Conservation (phyloP, 2,797 vertebrate species). For the Hemibagrus guttatus region DNA sequence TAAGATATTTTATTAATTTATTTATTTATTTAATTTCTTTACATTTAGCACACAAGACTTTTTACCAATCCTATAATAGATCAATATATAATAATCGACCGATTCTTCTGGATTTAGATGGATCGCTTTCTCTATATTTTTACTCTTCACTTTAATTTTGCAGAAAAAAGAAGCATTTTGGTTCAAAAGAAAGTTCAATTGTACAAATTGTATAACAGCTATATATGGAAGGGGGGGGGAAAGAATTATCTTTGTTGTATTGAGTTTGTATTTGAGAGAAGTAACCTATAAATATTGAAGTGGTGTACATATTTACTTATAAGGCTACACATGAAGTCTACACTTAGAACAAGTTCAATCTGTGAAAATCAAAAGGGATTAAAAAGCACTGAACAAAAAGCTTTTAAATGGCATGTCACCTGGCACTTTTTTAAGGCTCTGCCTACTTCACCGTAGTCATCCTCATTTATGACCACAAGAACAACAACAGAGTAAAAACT, state of each 20-base stretch:
- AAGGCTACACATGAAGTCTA: not conserved
- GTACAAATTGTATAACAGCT: not conserved
- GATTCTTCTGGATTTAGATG: not conserved
- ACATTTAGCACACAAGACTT: not conserved
- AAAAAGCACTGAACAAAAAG: not conserved
- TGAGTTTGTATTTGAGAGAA: not conserved
- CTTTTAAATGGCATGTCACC: not conserved
- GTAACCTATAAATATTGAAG: not conserved
- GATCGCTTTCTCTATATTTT: not conserved
- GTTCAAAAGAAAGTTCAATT: not conserved
- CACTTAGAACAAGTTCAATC: not conserved
- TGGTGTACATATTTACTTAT: not conserved
- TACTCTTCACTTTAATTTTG: not conserved
- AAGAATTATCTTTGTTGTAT: not conserved
- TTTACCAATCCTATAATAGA: not conserved
- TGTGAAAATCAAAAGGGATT: not conserved
- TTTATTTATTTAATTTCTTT: too few species aligned
- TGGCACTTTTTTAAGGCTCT: not conserved
- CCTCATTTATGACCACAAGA: not conserved
- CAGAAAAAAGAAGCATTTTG: not conserved
- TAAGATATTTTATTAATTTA: too few species aligned
- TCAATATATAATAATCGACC: not conserved
- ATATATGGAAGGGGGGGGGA: too few species aligned
- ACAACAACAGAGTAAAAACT: not conserved
- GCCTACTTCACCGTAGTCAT: not conserved